These are phyloP conservation scores for Marcusenius ussheri DNA, from an alignment of 2,113 vertebrate genomes.

Conservation along the genomic window DNA sequence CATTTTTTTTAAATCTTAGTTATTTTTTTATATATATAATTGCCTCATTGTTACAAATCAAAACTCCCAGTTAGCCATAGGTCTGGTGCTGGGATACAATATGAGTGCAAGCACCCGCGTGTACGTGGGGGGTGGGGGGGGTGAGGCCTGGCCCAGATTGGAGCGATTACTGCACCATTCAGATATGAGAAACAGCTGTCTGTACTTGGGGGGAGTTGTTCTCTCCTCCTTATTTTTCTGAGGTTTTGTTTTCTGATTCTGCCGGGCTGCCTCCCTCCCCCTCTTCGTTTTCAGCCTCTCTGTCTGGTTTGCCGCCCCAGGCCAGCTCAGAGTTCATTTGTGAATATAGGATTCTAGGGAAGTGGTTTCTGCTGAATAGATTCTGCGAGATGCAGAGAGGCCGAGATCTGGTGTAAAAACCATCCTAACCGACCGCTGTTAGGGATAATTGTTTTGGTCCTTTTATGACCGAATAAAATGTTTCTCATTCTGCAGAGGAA, in stretches of 20 bases:
- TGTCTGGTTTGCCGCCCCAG: slow-evolving; percentile 37
- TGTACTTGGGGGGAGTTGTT: neutral
- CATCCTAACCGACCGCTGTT: slow-evolving; percentile 25
- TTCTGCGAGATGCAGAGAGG: slow-evolving; percentile 42
- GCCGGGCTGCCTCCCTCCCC: neutral
- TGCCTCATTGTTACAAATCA: neutral
- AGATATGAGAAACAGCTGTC: slow-evolving; percentile 57
- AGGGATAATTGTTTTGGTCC: slow-evolving; percentile 26
- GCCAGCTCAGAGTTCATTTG: slow-evolving; percentile 38
- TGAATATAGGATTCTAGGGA: slow-evolving; percentile 47
- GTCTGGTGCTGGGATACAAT: neutral
- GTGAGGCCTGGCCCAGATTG: slow-evolving; percentile 15
- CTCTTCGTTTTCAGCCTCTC: slow-evolving; percentile 8
- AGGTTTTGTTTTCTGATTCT: slow-evolving; percentile 15
- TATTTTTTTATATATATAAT: neutral
- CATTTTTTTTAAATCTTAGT: neutral
- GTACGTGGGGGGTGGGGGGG: slow-evolving; percentile 21
- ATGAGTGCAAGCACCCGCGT: neutral
- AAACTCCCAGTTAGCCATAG: neutral
- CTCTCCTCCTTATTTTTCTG: slow-evolving; percentile 24
- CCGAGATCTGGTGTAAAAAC: slow-evolving; percentile 29
- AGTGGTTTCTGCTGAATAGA: slow-evolving; percentile 30
- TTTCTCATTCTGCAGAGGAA: neutral
- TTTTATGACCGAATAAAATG: neutral
- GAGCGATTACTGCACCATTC: slow-evolving; percentile 31